Conservation (phyloP, 2,888 invertebrate genomes). For the Pegoplata infirma region DNA sequence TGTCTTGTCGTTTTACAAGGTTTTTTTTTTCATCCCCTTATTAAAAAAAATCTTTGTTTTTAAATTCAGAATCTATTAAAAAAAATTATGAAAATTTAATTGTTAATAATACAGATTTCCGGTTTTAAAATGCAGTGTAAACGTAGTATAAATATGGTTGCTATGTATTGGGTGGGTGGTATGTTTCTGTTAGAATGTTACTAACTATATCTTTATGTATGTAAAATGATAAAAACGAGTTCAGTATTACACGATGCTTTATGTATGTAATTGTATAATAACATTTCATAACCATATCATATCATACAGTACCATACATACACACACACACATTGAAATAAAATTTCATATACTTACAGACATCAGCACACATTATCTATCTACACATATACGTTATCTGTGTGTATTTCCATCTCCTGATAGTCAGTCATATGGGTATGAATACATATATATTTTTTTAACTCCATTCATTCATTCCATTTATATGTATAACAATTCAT, state of each 20-base stretch:
- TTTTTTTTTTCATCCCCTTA: no score
- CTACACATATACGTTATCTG: neutral
- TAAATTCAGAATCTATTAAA: no score
- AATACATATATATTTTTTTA: constrained; percentile 40
- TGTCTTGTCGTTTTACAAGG: no score
- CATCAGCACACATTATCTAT: neutral
- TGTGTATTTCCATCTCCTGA: constrained; percentile 1
- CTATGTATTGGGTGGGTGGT: no score
- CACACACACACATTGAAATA: neutral
- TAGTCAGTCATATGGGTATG: neutral
- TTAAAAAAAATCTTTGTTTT: no score
- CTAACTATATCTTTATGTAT: no score
- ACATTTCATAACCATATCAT: constrained; percentile 57
- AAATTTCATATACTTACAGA: neutral
- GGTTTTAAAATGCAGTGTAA: no score
- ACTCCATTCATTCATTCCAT: constrained; percentile 39
- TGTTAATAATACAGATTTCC: no score
- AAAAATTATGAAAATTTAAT: no score
- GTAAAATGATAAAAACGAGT: constrained; percentile 43
- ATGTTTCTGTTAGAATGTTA: no score
- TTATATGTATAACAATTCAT: no score
- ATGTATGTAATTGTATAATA: constrained; percentile 55
- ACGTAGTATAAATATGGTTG: no score
- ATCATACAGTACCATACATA: constrained; percentile 21
- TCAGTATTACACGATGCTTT: constrained; percentile 30